phyloP scores from a whole-genome alignment of 2,797 vertebrate species.

The Hypotaenidia philippensis region DNA sequence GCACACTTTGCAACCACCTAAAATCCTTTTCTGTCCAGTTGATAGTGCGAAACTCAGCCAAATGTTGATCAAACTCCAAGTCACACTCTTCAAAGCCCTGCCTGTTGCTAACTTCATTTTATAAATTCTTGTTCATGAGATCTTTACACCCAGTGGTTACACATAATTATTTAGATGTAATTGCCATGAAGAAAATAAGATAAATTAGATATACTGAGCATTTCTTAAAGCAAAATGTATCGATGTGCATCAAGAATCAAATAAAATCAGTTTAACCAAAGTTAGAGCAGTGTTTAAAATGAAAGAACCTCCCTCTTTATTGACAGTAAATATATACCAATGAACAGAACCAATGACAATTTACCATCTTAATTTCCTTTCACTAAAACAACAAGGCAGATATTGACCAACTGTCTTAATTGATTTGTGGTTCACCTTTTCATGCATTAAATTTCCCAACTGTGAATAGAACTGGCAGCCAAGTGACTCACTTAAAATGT shows the following conservation, averaged over 20 bases:
- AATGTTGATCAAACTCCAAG: neutral
- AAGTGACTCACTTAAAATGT: neutral
- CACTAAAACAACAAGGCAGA: conserved; percentile 54
- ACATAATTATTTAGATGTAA: neutral
- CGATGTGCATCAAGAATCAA: neutral
- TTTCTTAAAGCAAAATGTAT: neutral
- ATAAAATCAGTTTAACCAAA: neutral
- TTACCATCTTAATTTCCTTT: conserved; percentile 63
- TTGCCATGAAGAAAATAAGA: neutral
- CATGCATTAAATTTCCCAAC: conserved; percentile 16
- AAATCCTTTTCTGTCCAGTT: neutral
- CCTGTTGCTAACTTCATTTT: neutral
- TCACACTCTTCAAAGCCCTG: neutral
- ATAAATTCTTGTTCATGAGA: neutral
- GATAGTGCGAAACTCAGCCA: neutral
- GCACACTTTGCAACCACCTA: neutral
- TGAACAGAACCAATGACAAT: conserved; percentile 55
- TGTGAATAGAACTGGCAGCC: neutral
- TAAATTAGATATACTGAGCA: neutral
- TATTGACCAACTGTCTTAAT: conserved; percentile 68
- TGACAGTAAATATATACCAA: conserved; percentile 6
- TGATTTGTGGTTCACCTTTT: conserved; percentile 45
- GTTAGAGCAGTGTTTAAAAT: neutral
- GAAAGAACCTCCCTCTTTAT: neutral
- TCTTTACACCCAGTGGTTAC: neutral